phyloP scores from a whole-genome alignment of 37 sponge, comb jelly and placozoan genomes.

The Corticium candelabrum region DNA sequence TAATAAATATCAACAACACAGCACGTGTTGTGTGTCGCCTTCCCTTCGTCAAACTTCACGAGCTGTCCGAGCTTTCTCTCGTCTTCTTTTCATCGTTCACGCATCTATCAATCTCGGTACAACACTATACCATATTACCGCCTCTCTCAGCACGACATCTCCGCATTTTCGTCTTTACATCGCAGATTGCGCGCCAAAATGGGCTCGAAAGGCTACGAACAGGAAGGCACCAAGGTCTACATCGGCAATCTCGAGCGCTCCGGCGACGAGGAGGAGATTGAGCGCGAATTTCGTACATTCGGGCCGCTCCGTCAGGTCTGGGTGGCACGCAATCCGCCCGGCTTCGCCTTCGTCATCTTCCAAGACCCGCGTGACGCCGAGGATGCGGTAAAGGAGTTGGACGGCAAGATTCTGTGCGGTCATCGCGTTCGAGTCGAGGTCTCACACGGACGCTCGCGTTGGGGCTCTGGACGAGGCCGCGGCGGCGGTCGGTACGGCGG shows the following conservation, averaged over 20 bases:
- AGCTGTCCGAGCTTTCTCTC: too few relatives aligned
- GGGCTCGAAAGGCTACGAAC: background rate
- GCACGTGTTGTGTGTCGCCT: too few relatives aligned
- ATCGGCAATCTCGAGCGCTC: conserved; percentile 33
- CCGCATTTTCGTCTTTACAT: too few relatives aligned
- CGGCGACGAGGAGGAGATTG: conserved; percentile 59
- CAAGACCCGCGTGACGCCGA: conserved; percentile 49
- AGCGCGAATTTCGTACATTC: conserved; percentile 23
- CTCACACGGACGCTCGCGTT: conserved; percentile 13
- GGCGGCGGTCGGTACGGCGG: background rate
- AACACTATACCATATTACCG: too few relatives aligned
- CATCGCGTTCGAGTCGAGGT: conserved; percentile 48
- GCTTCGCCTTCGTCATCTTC: conserved; percentile 78
- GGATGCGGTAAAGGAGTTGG: conserved; percentile 37
- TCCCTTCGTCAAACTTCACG: too few relatives aligned
- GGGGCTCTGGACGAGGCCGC: background rate
- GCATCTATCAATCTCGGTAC: too few relatives aligned
- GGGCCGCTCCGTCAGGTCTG: conserved; percentile 57
- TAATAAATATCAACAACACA: too few relatives aligned
- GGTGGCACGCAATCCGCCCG: conserved; percentile 78
- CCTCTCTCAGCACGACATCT: too few relatives aligned
- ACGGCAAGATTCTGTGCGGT: conserved; percentile 57
- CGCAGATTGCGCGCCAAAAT: too few relatives aligned
- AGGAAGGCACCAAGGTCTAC: conserved; percentile 24
- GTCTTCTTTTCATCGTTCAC: too few relatives aligned